phyloP scores from a whole-genome alignment of 2,888 invertebrate species.

The Halictus quadricinctus region DNA sequence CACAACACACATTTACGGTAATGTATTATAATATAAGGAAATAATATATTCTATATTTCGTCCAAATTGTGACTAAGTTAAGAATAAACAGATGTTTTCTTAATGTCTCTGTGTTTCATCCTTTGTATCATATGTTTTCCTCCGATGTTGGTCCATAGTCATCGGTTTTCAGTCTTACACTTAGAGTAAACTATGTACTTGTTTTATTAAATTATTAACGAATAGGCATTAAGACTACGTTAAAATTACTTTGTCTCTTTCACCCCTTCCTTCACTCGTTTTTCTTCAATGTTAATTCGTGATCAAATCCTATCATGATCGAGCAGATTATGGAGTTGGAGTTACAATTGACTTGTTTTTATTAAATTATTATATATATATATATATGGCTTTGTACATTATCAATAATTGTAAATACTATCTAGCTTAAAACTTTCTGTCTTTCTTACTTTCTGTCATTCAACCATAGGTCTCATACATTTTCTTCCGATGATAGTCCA shows the following conservation, averaged over 20 bases:
- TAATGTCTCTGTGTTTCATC: slow-evolving; percentile 43
- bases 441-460: too few species aligned
- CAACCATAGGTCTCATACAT: background rate
- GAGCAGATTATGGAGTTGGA: background rate
- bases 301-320: background rate
- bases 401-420: background rate
- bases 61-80: slow-evolving; percentile 77
- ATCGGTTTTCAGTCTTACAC: background rate
- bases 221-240: background rate
- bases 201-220: background rate
- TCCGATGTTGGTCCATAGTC: background rate
- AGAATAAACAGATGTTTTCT: slow-evolving; percentile 77
- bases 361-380: background rate
- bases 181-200: background rate
- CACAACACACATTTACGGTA: slow-evolving; percentile 53
- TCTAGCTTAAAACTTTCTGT: background rate
- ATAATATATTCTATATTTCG: slow-evolving; percentile 78
- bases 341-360: background rate
- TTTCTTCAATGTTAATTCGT: background rate
- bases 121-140: background rate
- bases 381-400: background rate
- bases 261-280: background rate
- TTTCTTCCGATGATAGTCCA: background rate
- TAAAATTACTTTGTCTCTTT: background rate
- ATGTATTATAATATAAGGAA: slow-evolving; percentile 74